Conservation (phyloP, 2,888 invertebrate genomes). For the Troglohyphantes excavatus region DNA sequence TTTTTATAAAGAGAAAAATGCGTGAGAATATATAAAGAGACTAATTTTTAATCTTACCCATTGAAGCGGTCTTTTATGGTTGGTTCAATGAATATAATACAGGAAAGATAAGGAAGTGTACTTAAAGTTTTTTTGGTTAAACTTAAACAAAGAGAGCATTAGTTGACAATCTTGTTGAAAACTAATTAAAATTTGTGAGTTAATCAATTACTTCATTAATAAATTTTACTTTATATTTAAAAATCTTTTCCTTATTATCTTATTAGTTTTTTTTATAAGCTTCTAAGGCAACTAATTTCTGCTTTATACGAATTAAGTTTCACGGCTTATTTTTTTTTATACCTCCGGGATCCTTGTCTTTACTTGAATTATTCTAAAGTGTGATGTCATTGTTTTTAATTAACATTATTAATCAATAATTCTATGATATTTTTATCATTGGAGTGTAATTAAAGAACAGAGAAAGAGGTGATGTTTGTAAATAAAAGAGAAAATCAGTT, state of each 20-base stretch:
- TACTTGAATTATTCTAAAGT: too few species aligned
- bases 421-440: too few species aligned
- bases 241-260: neutral
- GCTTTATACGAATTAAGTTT: neutral
- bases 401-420: too few species aligned
- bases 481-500: too few species aligned
- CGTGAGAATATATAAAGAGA: neutral
- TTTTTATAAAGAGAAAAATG: neutral
- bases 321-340: too few species aligned
- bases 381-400: too few species aligned
- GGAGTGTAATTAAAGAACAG: too few species aligned
- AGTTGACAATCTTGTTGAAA: constrained; percentile 4
- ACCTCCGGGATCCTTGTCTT: too few species aligned
- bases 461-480: too few species aligned
- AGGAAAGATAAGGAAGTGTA: neutral
- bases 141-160: neutral
- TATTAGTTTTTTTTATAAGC: neutral
- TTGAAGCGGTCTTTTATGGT: neutral
- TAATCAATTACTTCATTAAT: constrained; percentile 9
- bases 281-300: neutral
- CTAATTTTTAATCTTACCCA: constrained; percentile 32
- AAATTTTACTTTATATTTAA: constrained; percentile 5
- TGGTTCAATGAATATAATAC: neutral
- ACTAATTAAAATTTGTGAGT: neutral
- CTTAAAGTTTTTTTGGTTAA: neutral